Percentiles rank a stretch among this genome's conserved stretches.
Evolutionary conservation across 92 coral and sea anemone genomes (phyloP).

Genomic region (Porites lobata): DNA sequence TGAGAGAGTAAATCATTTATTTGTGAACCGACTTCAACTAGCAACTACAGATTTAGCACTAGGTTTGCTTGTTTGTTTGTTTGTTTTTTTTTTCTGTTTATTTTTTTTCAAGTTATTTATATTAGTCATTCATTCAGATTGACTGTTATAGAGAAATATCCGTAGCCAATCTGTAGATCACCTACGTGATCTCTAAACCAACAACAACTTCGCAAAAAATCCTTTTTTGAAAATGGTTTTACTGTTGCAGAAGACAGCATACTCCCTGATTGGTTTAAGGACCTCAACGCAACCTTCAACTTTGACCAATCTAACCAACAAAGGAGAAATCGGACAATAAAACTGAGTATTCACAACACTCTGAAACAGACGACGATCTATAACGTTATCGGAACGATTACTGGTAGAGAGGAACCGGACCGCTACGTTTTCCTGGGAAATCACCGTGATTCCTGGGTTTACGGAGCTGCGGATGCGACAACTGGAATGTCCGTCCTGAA

Average conservation of each 20-base stretch:
- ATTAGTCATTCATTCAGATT: too few relatives aligned
- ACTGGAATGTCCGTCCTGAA: conserved; percentile 62
- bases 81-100: too few relatives aligned
- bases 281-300: conserved; percentile 62
- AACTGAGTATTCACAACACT: conserved; percentile 68
- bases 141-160: too few relatives aligned
- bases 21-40: too few relatives aligned
- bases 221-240: not conserved
- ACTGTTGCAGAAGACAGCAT: conserved; percentile 64
- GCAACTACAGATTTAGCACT: too few relatives aligned
- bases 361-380: conserved; percentile 44
- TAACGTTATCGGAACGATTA: conserved; percentile 74
- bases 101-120: too few relatives aligned
- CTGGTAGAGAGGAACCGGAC: conserved; percentile 70
- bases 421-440: conserved; percentile 74
- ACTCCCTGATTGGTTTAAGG: conserved; percentile 66
- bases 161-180: too few relatives aligned
- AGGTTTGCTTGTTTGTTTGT: too few relatives aligned
- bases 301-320: conserved; percentile 62
- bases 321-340: conserved; percentile 41
- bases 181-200: too few relatives aligned
- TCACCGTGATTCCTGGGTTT: conserved; percentile 75
- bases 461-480: conserved; percentile 71
- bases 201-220: not conserved
- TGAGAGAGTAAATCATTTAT: too few relatives aligned